Evolutionary conservation across 37 sponge, comb jelly and placozoan genomes (phyloP).

Genomic region (Dysidea cf. avara): DNA sequence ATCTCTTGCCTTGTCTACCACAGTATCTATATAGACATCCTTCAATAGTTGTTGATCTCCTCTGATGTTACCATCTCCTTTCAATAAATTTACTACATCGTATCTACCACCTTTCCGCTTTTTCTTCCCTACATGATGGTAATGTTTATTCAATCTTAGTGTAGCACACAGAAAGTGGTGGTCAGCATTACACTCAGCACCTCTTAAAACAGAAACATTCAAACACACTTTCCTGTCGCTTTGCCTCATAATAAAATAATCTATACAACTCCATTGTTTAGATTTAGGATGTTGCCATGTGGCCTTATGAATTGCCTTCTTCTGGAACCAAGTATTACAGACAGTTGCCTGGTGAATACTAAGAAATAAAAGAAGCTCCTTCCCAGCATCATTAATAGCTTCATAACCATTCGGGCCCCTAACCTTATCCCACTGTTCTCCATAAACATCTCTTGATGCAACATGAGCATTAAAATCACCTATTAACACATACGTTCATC

Average conservation of each 20-base stretch:
- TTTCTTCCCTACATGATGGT: not conserved
- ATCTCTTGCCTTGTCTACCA: not conserved
- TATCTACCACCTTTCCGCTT: not conserved
- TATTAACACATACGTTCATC: conserved; percentile 17
- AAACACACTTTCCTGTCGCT: not conserved
- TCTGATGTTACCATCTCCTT: not conserved
- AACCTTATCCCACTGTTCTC: conserved; percentile 11
- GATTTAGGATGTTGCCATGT: conserved; percentile 16
- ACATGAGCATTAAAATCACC: conserved; percentile 27
- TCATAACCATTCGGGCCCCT: conserved; percentile 27
- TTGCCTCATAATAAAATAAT: not conserved
- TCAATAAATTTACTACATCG: not conserved
- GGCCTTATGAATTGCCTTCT: not conserved
- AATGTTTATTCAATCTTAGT: not conserved
- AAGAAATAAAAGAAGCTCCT: conserved; percentile 24
- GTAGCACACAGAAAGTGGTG: no score
- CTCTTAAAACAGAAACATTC: not conserved
- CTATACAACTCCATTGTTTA: conserved; percentile 26
- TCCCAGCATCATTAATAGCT: conserved; percentile 23
- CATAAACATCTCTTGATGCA: conserved; percentile 15
- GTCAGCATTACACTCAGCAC: conserved; percentile 6
- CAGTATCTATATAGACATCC: not conserved
- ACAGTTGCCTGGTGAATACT: conserved; percentile 13
- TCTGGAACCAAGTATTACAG: conserved; percentile 39
- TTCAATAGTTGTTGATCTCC: not conserved